Percentiles rank a stretch among this genome's conserved stretches.
These are phyloP conservation scores for Datnioides undecimradiatus DNA, from an alignment of 2,113 vertebrate species.

Conservation along the genomic window DNA sequence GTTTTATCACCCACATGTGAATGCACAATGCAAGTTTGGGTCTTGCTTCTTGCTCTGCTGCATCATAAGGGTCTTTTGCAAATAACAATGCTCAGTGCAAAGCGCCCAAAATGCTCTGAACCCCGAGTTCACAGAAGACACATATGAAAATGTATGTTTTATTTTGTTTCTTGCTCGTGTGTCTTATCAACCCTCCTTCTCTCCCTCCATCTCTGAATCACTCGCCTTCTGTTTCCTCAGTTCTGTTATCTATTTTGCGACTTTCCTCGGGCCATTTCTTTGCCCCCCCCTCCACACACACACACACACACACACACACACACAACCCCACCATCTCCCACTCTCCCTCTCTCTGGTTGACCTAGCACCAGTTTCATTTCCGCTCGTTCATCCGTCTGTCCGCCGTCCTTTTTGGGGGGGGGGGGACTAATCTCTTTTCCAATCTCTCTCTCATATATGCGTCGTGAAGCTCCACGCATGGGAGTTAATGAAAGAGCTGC, in stretches of 20 bases:
- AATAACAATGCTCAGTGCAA: background rate
- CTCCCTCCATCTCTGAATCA: slow-evolving; percentile 30
- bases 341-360: slow-evolving; percentile 58
- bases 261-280: slow-evolving; percentile 63
- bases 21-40: background rate
- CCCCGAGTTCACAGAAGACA: background rate
- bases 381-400: slow-evolving; percentile 59
- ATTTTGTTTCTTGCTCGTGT: slow-evolving; percentile 23
- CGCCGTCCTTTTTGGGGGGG: slow-evolving; percentile 12
- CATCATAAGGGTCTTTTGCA: background rate
- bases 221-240: slow-evolving; percentile 61
- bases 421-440: slow-evolving; percentile 51
- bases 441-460: slow-evolving; percentile 58
- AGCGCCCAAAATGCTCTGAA: background rate
- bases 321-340: background rate
- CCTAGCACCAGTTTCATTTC: slow-evolving; percentile 71
- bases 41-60: background rate
- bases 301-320: background rate
- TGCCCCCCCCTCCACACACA: slow-evolving; percentile 9
- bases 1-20: slow-evolving; percentile 26
- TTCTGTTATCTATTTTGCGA: slow-evolving; percentile 65
- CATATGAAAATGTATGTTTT: slow-evolving; percentile 27
- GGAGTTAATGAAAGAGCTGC: slow-evolving; percentile 61
- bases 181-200: slow-evolving; percentile 32
- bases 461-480: slow-evolving; percentile 35